Evolutionary conservation across 2,113 vertebrate genomes (phyloP).

Genomic region (Mystacornis crossleyi): DNA sequence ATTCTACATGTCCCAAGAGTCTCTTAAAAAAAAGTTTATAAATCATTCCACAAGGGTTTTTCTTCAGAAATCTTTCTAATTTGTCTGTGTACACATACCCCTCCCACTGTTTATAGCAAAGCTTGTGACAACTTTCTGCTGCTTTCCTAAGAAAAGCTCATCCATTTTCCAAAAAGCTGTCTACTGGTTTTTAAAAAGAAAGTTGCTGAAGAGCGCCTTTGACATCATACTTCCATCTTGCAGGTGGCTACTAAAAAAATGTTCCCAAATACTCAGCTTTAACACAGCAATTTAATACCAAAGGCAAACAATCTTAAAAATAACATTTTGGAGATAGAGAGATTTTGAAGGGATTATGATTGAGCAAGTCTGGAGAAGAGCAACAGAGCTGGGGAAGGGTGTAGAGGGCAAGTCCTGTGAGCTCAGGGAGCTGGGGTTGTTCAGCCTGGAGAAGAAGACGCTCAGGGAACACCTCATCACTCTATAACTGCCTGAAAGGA

Average conservation of each 20-base stretch:
- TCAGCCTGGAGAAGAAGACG: neutral
- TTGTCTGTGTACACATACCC: neutral
- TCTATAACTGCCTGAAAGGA: neutral
- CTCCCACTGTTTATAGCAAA: neutral
- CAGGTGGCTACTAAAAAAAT: neutral
- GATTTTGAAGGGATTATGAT: neutral
- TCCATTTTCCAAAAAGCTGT: neutral
- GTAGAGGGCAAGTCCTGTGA: neutral
- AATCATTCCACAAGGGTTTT: neutral
- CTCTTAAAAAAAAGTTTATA: neutral
- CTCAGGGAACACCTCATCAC: neutral
- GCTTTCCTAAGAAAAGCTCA: neutral
- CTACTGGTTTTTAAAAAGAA: neutral
- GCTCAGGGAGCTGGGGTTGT: neutral
- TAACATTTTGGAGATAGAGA: neutral
- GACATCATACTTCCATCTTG: neutral
- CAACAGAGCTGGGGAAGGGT: neutral
- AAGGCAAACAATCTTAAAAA: neutral
- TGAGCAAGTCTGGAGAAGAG: rapidly evolving
- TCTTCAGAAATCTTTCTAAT: rapidly evolving
- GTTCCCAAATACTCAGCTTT: neutral
- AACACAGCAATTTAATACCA: neutral
- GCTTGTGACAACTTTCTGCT: neutral
- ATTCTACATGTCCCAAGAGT: neutral
- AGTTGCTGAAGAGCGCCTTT: neutral